Evolutionary conservation across 64 coral and sea anemone genomes (phyloP).

Genomic region (Stylophora pistillata): DNA sequence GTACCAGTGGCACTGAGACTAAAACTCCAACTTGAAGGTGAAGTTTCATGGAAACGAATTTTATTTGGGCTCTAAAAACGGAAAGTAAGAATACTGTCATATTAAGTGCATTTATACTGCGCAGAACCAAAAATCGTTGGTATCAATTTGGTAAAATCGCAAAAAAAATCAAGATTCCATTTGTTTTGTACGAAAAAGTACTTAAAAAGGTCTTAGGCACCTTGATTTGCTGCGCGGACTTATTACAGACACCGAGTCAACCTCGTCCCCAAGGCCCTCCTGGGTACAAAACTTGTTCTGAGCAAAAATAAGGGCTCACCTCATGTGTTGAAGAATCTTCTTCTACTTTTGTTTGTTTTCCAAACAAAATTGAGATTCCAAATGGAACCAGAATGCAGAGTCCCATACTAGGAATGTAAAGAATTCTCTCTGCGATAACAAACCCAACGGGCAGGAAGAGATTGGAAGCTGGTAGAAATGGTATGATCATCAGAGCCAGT

Average conservation of each 20-base stretch:
- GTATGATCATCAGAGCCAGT: constrained; percentile 59
- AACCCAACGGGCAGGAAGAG: constrained; percentile 89
- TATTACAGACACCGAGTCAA: background rate
- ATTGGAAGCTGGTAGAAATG: constrained; percentile 85
- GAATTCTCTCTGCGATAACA: constrained; percentile 83
- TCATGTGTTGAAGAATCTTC: background rate
- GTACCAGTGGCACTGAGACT: background rate
- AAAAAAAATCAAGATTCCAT: no score
- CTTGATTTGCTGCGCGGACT: no score
- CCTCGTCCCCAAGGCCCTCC: background rate
- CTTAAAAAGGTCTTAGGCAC: no score
- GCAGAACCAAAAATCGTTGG: no score
- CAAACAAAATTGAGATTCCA: constrained; percentile 63
- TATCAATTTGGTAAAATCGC: no score
- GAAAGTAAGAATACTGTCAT: background rate
- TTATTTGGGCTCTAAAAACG: background rate
- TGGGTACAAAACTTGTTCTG: no score
- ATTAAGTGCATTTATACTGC: no score
- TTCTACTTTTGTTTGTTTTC: background rate
- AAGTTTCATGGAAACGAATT: background rate
- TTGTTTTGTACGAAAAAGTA: no score
- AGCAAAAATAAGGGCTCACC: background rate
- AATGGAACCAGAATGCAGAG: constrained; percentile 72
- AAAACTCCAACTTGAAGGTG: background rate
- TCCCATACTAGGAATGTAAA: constrained; percentile 93